A percentile compares a stretch with the other conserved stretches of the same genome.
These are phyloP conservation scores for Macropodus opercularis DNA, from an alignment of 2,797 vertebrate genomes.

Conservation along the genomic window DNA sequence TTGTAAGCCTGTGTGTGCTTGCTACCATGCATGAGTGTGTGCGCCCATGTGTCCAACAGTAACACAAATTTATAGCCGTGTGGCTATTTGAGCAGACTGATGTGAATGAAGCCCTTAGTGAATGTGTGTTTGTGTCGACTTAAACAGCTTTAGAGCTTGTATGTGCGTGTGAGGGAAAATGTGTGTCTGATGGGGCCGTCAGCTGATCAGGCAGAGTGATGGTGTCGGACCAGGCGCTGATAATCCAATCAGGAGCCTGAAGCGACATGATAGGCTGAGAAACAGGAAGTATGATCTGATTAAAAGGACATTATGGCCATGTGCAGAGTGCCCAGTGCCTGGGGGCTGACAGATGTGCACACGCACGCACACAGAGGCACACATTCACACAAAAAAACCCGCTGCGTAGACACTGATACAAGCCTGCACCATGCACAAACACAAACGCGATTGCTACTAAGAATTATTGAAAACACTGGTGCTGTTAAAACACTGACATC, in stretches of 20 bases:
- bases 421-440: conserved; percentile 41
- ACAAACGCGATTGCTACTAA: conserved; percentile 39
- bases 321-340: conserved; percentile 86
- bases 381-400: conserved; percentile 52
- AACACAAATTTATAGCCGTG: conserved; percentile 57
- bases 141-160: conserved; percentile 73
- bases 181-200: conserved; percentile 74
- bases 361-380: too few relatives aligned
- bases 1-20: conserved; percentile 11
- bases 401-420: conserved; percentile 45
- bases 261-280: conserved; percentile 95
- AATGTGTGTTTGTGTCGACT: conserved; percentile 70
- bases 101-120: conserved; percentile 53
- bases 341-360: conserved; percentile 75
- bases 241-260: conserved; percentile 93
- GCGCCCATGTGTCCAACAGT: conserved; percentile 20
- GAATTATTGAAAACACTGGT: conserved; percentile 47
- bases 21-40: conserved; percentile 8
- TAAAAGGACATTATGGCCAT: conserved; percentile 94
- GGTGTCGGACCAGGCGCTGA: conserved; percentile 78
- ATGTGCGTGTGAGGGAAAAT: conserved; percentile 37
- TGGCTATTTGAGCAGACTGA: conserved; percentile 41
- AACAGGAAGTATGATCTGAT: conserved; percentile 97
- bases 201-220: conserved; percentile 81
- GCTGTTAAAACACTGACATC: conserved; percentile 30